These are phyloP conservation scores for Crioceris asparagi DNA, from an alignment of 2,888 invertebrate species.

Conservation along the genomic window DNA sequence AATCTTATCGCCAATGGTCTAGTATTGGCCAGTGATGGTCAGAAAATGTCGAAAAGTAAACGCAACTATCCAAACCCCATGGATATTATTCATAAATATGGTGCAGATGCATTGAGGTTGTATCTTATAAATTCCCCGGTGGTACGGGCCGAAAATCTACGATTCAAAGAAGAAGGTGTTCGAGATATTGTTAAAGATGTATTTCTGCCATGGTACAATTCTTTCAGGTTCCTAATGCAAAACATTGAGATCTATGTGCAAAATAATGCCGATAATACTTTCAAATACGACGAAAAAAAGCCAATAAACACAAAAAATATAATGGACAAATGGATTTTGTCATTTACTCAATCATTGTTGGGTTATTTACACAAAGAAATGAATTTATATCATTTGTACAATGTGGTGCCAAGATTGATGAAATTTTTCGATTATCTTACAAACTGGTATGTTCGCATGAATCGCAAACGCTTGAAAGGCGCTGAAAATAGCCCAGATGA, in stretches of 20 bases:
- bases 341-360: constrained; percentile 88
- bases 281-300: constrained; percentile 33
- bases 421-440: constrained; percentile 97
- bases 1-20: constrained; percentile 95
- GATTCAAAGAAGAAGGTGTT: constrained; percentile 96
- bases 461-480: constrained; percentile 88
- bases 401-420: constrained; percentile 85
- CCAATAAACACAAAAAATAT: constrained; percentile 52
- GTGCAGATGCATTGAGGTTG: constrained; percentile 91
- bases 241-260: constrained; percentile 75
- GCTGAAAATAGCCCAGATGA: constrained; percentile 57
- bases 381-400: constrained; percentile 88
- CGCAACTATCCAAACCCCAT: constrained; percentile 98
- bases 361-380: constrained; percentile 86
- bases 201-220: constrained; percentile 94
- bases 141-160: constrained; percentile 90
- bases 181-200: constrained; percentile 94
- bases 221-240: constrained; percentile 87
- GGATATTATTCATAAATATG: constrained; percentile 81
- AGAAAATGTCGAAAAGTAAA: constrained; percentile 99
- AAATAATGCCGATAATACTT: constrained; percentile 39
- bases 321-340: constrained; percentile 96
- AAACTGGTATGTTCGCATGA: constrained; percentile 98
- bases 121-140: constrained; percentile 98
- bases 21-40: constrained; percentile 92